phyloP scores from a whole-genome alignment of 2,797 vertebrate species.

The Lutra lutra region DNA sequence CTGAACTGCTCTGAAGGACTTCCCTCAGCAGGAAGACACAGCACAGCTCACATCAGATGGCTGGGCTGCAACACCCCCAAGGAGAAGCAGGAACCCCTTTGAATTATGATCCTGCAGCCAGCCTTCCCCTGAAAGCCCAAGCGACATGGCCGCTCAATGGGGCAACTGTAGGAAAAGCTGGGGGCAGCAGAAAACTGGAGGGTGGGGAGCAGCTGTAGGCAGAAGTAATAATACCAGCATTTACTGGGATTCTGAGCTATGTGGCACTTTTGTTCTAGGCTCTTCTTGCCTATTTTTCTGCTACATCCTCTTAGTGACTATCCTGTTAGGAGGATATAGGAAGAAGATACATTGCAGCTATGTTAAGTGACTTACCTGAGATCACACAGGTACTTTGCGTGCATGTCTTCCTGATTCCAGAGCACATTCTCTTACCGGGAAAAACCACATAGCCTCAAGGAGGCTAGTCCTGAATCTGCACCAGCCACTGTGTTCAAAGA shows the following conservation, averaged over 20 bases:
- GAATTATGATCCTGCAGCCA: background rate
- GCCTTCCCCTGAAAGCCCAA: background rate
- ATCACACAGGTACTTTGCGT: background rate
- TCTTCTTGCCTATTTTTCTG: background rate
- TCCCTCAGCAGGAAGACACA: background rate
- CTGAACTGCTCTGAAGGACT: background rate
- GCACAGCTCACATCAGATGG: background rate
- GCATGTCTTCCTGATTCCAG: background rate
- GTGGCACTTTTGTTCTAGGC: background rate
- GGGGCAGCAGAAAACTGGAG: background rate
- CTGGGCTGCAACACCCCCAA: background rate
- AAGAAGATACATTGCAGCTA: background rate
- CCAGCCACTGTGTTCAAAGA: background rate
- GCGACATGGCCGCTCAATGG: background rate
- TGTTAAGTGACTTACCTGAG: background rate
- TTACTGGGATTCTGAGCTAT: background rate
- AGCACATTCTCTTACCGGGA: background rate
- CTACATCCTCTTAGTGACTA: background rate
- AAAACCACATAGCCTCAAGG: background rate
- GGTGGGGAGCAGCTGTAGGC: background rate
- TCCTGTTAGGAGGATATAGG: background rate
- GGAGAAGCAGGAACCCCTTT: background rate
- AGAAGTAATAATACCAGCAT: background rate
- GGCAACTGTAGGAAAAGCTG: background rate
- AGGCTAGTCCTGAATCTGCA: background rate